These are phyloP conservation scores for Cherax destructor DNA, from an alignment of 1,140 invertebrate genomes.

Conservation along the genomic window DNA sequence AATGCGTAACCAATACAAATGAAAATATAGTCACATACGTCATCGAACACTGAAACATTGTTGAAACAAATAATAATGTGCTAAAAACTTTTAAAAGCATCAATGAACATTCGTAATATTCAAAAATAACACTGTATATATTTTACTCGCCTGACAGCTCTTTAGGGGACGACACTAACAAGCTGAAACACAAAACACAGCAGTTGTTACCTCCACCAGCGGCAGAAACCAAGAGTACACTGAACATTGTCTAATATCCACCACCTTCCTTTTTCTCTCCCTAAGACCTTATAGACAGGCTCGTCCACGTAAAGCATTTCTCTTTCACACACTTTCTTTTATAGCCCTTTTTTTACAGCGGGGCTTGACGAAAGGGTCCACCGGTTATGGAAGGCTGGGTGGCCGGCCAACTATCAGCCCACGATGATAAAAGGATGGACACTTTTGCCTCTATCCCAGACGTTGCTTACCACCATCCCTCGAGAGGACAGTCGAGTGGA, in stretches of 20 bases:
- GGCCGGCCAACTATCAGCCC: slow-evolving; percentile 12
- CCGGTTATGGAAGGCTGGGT: not conserved
- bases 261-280: not conserved
- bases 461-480: not conserved
- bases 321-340: not conserved
- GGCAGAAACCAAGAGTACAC: not conserved
- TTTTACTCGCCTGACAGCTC: too few species aligned
- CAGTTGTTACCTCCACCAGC: not conserved
- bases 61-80: too few species aligned
- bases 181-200: not conserved
- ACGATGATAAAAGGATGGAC: slow-evolving; percentile 35
- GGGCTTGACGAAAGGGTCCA: slow-evolving; percentile 35
- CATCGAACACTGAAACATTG: too few species aligned
- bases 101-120: too few species aligned
- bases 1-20: too few species aligned
- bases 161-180: not conserved
- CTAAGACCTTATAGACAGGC: not conserved
- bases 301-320: not conserved
- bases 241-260: not conserved
- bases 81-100: too few species aligned
- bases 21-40: too few species aligned
- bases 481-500: not conserved
- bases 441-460: not conserved
- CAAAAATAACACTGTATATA: too few species aligned
- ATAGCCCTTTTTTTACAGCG: slow-evolving; percentile 45